Evolutionary conservation across 2,888 invertebrate genomes (phyloP).

Genomic region (Brachypalpus laphriformis): DNA sequence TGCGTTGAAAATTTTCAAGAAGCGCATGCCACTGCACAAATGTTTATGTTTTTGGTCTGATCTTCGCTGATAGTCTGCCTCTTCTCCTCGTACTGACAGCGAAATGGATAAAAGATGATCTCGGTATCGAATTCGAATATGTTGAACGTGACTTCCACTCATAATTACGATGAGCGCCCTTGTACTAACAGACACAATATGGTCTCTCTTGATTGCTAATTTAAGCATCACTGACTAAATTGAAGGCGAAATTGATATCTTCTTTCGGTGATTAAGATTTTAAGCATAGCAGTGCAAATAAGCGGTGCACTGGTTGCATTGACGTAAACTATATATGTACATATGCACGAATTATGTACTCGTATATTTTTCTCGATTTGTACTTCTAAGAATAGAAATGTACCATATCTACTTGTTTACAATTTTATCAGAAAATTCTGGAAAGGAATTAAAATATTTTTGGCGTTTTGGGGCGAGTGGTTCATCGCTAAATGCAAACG

Average conservation of each 20-base stretch:
- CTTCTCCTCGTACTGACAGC: constrained; percentile 51
- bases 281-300: too few species aligned
- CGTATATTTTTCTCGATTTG: too few species aligned
- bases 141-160: constrained; percentile 64
- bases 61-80: constrained; percentile 48
- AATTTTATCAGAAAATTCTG: too few species aligned
- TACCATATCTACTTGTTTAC: too few species aligned
- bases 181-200: constrained; percentile 41
- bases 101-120: constrained; percentile 64
- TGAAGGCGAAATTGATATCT: constrained; percentile 34
- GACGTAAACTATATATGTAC: too few species aligned
- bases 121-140: constrained; percentile 58
- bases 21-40: constrained; percentile 57
- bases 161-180: constrained; percentile 31
- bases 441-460: too few species aligned
- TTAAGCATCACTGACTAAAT: constrained; percentile 5
- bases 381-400: too few species aligned
- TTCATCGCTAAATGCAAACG: too few species aligned
- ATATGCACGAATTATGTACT: too few species aligned
- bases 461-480: too few species aligned
- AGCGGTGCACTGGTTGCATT: too few species aligned
- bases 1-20: constrained; percentile 43
- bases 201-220: constrained; percentile 8
- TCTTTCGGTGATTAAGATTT: not conserved
- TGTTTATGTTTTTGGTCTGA: constrained; percentile 57